These are phyloP conservation scores for Scophthalmus maximus DNA, from an alignment of 2,113 vertebrate genomes.

Conservation along the genomic window DNA sequence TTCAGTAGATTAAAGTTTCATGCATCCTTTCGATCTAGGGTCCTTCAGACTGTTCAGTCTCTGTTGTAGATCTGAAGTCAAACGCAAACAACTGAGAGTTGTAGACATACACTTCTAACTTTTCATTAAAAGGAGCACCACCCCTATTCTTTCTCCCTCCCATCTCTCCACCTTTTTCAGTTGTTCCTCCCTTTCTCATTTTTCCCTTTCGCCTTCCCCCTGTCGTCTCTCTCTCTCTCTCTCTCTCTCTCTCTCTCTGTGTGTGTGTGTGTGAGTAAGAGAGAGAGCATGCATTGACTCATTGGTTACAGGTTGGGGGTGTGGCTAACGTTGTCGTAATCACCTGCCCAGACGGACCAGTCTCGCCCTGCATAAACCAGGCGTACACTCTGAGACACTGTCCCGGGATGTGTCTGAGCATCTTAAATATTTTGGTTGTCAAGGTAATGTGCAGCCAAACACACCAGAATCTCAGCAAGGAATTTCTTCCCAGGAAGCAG, in stretches of 20 bases:
- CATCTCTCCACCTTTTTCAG: slow-evolving; percentile 66
- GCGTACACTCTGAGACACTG: slow-evolving; percentile 40
- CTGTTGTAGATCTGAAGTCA: slow-evolving; percentile 38
- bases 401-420: slow-evolving; percentile 49
- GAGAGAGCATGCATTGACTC: slow-evolving; percentile 17
- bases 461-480: slow-evolving; percentile 56
- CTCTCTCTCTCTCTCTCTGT: slow-evolving; percentile 9
- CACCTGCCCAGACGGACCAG: slow-evolving; percentile 73
- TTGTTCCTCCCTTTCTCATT: slow-evolving; percentile 35
- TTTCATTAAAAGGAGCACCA: slow-evolving; percentile 47
- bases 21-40: slow-evolving; percentile 29
- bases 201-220: slow-evolving; percentile 32
- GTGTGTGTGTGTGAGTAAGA: slow-evolving; percentile 2
- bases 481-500: slow-evolving; percentile 59
- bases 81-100: slow-evolving; percentile 56
- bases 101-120: slow-evolving; percentile 29
- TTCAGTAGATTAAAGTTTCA: slow-evolving; percentile 39
- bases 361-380: slow-evolving; percentile 53
- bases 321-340: slow-evolving; percentile 59
- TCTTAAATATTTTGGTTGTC: slow-evolving; percentile 76
- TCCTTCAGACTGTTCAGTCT: slow-evolving; percentile 12
- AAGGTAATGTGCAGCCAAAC: slow-evolving; percentile 47
- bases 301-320: slow-evolving; percentile 52
- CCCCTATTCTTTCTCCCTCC: slow-evolving; percentile 47
- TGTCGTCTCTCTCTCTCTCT: slow-evolving; percentile 28